Conservation (phyloP, 2,888 invertebrate genomes). For the Auanema freiburgensis region DNA sequence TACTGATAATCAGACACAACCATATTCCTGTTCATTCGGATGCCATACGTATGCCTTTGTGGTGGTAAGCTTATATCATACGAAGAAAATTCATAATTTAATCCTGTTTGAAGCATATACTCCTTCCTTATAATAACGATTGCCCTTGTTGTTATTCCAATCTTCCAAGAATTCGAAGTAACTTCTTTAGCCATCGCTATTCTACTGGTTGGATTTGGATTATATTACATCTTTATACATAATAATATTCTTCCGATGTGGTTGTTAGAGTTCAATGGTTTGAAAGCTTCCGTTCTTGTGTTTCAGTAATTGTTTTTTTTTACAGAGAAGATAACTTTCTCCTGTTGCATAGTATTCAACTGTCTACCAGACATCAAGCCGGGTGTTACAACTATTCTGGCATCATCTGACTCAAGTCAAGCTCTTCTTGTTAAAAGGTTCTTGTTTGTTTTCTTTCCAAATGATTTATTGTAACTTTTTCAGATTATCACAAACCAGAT, state of each 20-base stretch:
- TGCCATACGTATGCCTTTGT: conserved; percentile 56
- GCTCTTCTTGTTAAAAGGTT: conserved; percentile 43
- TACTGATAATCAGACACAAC: conserved; percentile 56
- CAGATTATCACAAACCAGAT: conserved; percentile 33
- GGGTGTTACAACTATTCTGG: conserved; percentile 27
- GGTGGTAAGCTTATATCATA: conserved; percentile 26
- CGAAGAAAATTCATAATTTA: not conserved
- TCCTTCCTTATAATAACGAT: conserved; percentile 54
- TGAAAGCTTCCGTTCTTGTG: not conserved
- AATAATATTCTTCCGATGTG: conserved; percentile 45
- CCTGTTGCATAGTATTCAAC: conserved; percentile 55
- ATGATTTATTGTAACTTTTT: not conserved
- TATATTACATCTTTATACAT: conserved; percentile 56
- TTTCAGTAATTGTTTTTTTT: conserved; percentile 6
- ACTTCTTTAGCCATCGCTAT: conserved; percentile 59
- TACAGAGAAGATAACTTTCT: conserved; percentile 49
- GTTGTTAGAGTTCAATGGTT: conserved; percentile 46
- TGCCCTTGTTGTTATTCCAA: conserved; percentile 61
- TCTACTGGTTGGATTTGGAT: conserved; percentile 51
- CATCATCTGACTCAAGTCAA: conserved; percentile 56
- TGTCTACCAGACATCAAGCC: conserved; percentile 59
- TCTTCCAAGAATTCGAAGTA: conserved; percentile 51
- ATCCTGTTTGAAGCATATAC: conserved; percentile 29
- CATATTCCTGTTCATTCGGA: conserved; percentile 62
- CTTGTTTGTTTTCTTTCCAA: not conserved